Base-by-base conservation (phyloP, 2,888 invertebrate genomes). In the Epinotia ramella region DNA sequence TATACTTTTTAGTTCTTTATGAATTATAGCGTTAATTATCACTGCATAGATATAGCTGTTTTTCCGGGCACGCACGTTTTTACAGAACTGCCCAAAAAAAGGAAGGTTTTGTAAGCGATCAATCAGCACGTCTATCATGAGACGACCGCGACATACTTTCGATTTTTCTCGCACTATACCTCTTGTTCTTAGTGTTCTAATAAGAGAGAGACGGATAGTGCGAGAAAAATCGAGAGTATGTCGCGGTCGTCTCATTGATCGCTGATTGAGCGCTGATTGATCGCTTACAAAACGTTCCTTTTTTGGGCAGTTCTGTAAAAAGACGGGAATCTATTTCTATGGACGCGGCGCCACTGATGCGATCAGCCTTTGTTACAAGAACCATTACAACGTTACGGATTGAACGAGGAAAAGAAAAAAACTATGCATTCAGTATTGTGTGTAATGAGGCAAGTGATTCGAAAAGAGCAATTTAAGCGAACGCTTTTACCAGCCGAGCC, bases 401-500 rank as follows among this genome's bases (percentile, higher is more conserved):
- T 62, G 68, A 68, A 76, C 44, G 73, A 57, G 76, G 73, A 76
- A 76, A 62, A 72, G 76, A 73, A 76, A 73, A 76, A 67, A 71
- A 78, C 77, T 68, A 75, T 78, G 57, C 75, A 72, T 69, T 71
- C 66, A 46, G 76, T 77, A 82, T 81, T 81, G 81, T 83, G 84
- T 84, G 80, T 81, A 87, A 84, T 85, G 84, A 83, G 79, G 81
- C 83, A 81, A 80, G 79, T 81, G 79, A 84, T 81, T 82, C 77
- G 63, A 79, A 83, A 84, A 82, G 79, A 81, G 78, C 67, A 72
- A 76, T 72, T 76, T 46, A 65, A 46, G 62, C 59, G 46, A 62
- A 44, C 62, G 75, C 76, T 76, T 76, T 76, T 76, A 76, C 72
- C 70, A 44, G 64, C 40, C 71, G 28, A 24, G 46, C 75, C 76